These are phyloP conservation scores for Echinarachnius parma DNA, from an alignment of 53 echinoderm and acorn worm genomes.

Conservation along the genomic window DNA sequence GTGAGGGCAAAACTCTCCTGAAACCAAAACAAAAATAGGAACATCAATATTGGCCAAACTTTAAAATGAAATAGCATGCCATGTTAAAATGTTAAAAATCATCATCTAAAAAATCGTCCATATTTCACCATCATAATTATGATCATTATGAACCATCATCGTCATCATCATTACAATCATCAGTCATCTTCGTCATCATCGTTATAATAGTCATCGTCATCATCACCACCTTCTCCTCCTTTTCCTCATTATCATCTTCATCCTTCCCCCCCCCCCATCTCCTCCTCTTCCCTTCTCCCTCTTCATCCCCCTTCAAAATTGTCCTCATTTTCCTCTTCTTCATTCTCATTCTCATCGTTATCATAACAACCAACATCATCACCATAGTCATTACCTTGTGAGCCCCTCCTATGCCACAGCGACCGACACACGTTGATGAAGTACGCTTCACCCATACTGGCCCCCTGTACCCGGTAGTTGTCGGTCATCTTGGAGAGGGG, in stretches of 20 bases:
- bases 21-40: no score
- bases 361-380: neutral
- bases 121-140: neutral
- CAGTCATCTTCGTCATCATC: neutral
- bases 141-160: neutral
- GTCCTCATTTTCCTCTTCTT: neutral
- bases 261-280: neutral
- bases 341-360: neutral
- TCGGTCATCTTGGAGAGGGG: conserved; percentile 69
- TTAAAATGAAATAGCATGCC: no score
- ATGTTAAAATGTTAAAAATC: no score
- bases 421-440: conserved; percentile 85
- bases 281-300: neutral
- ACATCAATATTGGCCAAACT: neutral
- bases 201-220: neutral
- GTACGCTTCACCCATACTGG: conserved; percentile 49
- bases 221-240: neutral
- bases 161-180: neutral
- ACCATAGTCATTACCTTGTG: conserved; percentile 54
- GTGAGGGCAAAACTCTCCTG: conserved; percentile 69
- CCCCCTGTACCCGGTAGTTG: conserved; percentile 69
- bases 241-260: neutral
- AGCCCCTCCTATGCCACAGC: conserved; percentile 55
- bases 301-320: neutral
- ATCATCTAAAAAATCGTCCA: neutral